phyloP scores from a whole-genome alignment of 2,113 vertebrate species.

The Pipra filicauda region DNA sequence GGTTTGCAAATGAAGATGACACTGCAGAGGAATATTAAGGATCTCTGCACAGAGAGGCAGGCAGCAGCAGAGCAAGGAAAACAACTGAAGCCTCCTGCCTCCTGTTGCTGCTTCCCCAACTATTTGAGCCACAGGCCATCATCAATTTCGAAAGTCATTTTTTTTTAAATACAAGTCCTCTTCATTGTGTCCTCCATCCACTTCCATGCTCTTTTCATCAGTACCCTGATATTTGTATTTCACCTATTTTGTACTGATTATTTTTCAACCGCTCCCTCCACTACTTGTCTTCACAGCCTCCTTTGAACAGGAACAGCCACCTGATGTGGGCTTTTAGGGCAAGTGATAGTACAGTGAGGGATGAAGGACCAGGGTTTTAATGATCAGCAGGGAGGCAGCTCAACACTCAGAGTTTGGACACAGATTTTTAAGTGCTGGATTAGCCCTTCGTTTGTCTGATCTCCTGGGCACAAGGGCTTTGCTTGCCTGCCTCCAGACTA shows the following conservation, averaged over 20 bases:
- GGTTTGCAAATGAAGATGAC: neutral
- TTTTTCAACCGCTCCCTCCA: neutral
- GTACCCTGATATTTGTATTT: neutral
- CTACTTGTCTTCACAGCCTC: neutral
- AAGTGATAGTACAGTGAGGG: rapidly evolving
- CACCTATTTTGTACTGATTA: neutral
- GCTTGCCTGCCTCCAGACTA: neutral
- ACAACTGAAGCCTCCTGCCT: neutral
- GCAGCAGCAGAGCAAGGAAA: neutral
- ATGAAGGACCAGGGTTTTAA: neutral
- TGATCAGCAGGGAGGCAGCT: neutral
- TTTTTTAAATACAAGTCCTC: neutral
- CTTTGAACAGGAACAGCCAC: neutral
- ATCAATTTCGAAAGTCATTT: neutral
- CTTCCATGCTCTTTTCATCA: neutral
- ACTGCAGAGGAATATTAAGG: neutral
- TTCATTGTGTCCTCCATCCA: neutral
- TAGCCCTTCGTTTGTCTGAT: rapidly evolving
- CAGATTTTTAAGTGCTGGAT: rapidly evolving
- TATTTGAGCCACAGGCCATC: neutral
- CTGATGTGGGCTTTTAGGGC: rapidly evolving
- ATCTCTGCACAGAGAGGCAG: neutral
- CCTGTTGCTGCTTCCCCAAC: neutral
- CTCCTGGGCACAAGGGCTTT: neutral
- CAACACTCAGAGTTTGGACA: rapidly evolving